Base-by-base conservation (phyloP, 2,797 vertebrate species). In the Alauda arvensis region DNA sequence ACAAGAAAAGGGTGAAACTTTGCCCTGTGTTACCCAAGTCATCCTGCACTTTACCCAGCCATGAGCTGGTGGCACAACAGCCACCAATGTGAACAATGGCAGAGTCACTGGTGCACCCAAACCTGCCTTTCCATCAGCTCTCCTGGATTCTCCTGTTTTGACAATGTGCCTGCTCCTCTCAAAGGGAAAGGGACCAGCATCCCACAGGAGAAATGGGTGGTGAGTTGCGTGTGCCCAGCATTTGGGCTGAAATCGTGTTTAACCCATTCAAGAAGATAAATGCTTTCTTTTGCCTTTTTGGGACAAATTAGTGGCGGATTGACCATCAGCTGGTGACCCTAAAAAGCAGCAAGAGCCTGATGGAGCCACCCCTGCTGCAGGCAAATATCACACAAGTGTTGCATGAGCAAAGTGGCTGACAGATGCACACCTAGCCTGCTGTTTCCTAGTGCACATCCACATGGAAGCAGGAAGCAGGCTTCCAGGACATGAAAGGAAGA, bases 401-500 rank as follows among this genome's bases (percentile, higher is more conserved):
- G 9, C 12, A 45, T 3, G 45, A 83, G 52, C 45, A 75, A 65
- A 75, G 51, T 19, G 33, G 37, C 55, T 89, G 59, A 51, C 16
- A 65, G 66, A 59, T 42, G 66, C 76, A 62, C 52, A 49, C 21
- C 40, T 48, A 31, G n/a, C 17, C 62, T 83, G 49, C 55, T 45
- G 33, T 72, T 90, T 87, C 66, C 74, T 76, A 28, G 40, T 3
- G 14, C 49, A 76, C 29, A 69, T 25, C 56, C 39, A 57, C 48
- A 56, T 10, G 29, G 70, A 91, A 88, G 61, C 43, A 48, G 70
- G 87, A 93, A 88, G 52, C 43, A 78, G 56, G 62, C 25, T 85
- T 83, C 79, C 53, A 92, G 56, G 76, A 78, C 77, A 72, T 76
- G 60, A 89, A 90, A 93, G 77, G 39, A 77, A 87, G 40, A 51